phyloP scores from a whole-genome alignment of 2,888 invertebrate species.

The Diplolepis rosae region DNA sequence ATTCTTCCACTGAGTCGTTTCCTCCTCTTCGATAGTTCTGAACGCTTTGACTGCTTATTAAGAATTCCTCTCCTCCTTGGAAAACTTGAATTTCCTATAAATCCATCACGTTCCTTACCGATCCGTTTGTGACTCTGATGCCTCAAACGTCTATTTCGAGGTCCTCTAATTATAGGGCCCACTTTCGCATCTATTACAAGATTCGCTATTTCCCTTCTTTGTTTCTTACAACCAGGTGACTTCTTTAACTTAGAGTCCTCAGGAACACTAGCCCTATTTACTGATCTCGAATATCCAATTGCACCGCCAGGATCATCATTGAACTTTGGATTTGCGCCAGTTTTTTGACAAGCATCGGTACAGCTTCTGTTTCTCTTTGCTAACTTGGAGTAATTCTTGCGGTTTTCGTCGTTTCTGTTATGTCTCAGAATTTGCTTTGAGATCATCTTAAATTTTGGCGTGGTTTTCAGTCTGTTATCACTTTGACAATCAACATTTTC shows the following conservation, averaged over 20 bases:
- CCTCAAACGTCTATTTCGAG: slow-evolving; percentile 55
- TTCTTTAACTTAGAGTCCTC: slow-evolving; percentile 38
- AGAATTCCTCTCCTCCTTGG: slow-evolving; percentile 9
- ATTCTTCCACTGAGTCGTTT: slow-evolving; percentile 34
- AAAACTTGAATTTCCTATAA: slow-evolving; percentile 27
- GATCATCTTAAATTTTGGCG: slow-evolving; percentile 6
- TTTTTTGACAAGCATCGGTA: slow-evolving; percentile 2
- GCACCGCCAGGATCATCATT: slow-evolving; percentile 19
- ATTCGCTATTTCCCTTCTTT: slow-evolving; percentile 64
- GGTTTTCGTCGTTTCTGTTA: slow-evolving; percentile 18
- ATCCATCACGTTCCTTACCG: slow-evolving; percentile 10
- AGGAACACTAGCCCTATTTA: slow-evolving; percentile 2
- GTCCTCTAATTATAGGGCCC: slow-evolving; percentile 58
- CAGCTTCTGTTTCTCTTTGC: slow-evolving; percentile 13
- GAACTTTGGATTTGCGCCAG: background rate
- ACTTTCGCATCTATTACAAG: slow-evolving; percentile 66
- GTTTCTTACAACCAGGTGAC: slow-evolving; percentile 51
- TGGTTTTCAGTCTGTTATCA: background rate
- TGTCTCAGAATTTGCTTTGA: slow-evolving; percentile 22
- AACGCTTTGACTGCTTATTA: slow-evolving; percentile 9
- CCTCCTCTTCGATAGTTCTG: slow-evolving; percentile 18
- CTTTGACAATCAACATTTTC: background rate
- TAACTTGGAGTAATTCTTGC: slow-evolving; percentile 19
- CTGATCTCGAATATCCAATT: slow-evolving; percentile 8
- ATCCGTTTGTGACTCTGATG: slow-evolving; percentile 32